Evolutionary conservation across 2,888 invertebrate genomes (phyloP).

Genomic region (Elgonia sp.): DNA sequence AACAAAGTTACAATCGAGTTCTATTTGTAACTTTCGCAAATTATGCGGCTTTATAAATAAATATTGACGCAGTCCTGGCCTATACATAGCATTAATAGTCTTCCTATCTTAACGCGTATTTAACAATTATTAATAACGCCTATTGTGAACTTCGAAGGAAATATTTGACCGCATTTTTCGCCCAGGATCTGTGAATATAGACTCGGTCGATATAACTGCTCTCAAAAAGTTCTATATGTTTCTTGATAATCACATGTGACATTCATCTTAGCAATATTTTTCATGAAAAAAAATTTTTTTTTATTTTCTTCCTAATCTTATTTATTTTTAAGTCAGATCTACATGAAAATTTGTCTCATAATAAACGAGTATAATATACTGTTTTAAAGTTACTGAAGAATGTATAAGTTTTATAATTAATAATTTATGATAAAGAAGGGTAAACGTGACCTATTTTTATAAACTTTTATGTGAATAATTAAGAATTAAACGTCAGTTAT

Average conservation of each 20-base stretch:
- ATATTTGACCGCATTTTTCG: conserved; percentile 22
- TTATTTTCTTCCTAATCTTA: no score
- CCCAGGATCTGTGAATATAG: conserved; percentile 15
- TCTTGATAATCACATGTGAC: conserved; percentile 11
- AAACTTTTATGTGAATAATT: no score
- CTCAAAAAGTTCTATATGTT: conserved; percentile 11
- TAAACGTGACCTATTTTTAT: no score
- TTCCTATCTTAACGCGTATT: background rate
- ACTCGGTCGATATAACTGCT: conserved; percentile 14
- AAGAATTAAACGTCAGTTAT: no score
- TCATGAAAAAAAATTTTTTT: background rate
- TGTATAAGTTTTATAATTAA: no score
- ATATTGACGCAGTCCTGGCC: background rate
- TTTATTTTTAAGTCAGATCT: no score
- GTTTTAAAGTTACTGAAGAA: no score
- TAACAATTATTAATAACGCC: background rate
- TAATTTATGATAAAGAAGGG: no score
- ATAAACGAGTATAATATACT: no score
- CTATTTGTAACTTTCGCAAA: conserved; percentile 16
- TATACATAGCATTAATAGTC: background rate
- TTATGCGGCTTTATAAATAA: conserved; percentile 17
- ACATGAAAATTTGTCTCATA: no score
- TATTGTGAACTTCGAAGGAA: conserved; percentile 1
- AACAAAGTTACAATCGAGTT: conserved; percentile 1
- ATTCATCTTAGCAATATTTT: background rate